Conservation (phyloP, 2,888 invertebrate species). For the Aphodius sticticus region DNA sequence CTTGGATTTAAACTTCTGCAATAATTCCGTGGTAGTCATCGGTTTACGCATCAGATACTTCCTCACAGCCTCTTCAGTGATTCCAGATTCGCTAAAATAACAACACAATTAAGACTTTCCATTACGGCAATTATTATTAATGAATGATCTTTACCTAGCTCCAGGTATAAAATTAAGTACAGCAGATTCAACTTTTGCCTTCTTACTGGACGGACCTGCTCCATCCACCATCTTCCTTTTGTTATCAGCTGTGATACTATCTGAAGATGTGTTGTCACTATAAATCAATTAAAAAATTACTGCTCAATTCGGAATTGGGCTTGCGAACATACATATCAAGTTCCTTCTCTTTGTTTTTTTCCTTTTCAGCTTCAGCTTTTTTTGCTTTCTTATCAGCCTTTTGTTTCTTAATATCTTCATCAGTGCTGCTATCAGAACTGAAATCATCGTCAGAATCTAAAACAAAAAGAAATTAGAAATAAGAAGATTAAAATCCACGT, state of each 20-base stretch:
- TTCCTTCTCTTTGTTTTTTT: conserved; percentile 54
- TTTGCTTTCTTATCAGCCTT: conserved; percentile 59
- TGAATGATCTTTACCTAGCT: conserved; percentile 55
- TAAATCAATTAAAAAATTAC: neutral
- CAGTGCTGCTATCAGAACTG: conserved; percentile 73
- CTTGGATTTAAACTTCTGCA: conserved; percentile 95
- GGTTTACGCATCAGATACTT: conserved; percentile 96
- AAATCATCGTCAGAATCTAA: conserved; percentile 71
- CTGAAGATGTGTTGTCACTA: conserved; percentile 39
- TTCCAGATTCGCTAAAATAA: conserved; percentile 79
- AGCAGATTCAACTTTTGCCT: conserved; percentile 63
- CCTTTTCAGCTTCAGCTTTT: conserved; percentile 59
- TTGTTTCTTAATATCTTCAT: conserved; percentile 74
- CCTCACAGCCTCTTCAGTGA: conserved; percentile 93
- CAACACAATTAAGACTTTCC: neutral
- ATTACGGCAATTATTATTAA: conserved; percentile 6
- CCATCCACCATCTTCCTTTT: conserved; percentile 59
- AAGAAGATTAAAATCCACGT: neutral
- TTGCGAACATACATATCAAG: neutral
- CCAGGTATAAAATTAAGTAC: conserved; percentile 61
- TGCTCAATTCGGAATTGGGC: neutral
- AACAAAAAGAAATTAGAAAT: conserved; percentile 41
- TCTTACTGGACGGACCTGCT: conserved; percentile 63
- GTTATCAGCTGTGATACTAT: conserved; percentile 59
- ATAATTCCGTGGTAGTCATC: conserved; percentile 95